These are phyloP conservation scores for Quiscalus mexicanus DNA, from an alignment of 2,113 vertebrate species.

Conservation along the genomic window DNA sequence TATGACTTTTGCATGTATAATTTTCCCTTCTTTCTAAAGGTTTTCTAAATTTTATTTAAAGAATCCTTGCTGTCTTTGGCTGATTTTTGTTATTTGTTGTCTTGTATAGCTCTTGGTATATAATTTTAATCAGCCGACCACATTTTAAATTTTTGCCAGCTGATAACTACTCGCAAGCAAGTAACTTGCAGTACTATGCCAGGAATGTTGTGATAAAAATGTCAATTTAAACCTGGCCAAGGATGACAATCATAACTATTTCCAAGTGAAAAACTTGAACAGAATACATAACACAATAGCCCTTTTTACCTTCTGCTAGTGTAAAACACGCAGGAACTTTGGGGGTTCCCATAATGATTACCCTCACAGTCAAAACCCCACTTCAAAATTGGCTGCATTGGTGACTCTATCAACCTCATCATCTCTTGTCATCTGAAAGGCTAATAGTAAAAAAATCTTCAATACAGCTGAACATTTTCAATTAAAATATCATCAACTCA, in stretches of 20 bases:
- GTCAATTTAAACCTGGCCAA: constrained; percentile 50
- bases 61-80: not conserved
- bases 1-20: not conserved
- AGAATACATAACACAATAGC: not conserved
- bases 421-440: constrained; percentile 1
- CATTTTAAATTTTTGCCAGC: constrained; percentile 41
- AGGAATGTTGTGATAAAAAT: constrained; percentile 61
- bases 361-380: not conserved
- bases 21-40: not conserved
- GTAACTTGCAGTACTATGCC: constrained; percentile 8
- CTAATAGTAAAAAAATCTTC: not conserved
- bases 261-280: constrained; percentile 6
- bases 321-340: not conserved
- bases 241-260: constrained; percentile 39
- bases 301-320: not conserved
- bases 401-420: not conserved
- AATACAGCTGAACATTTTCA: constrained; percentile 30
- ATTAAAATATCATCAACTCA: constrained; percentile 43
- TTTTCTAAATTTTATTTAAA: not conserved
- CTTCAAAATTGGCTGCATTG: not conserved
- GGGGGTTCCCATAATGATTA: not conserved
- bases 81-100: constrained; percentile 12
- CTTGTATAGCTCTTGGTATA: constrained; percentile 1
- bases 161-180: constrained; percentile 50
- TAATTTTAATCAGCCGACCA: constrained; percentile 45